Evolutionary conservation across 2,797 vertebrate genomes (phyloP).

Genomic region (Darevskia nairensis): DNA sequence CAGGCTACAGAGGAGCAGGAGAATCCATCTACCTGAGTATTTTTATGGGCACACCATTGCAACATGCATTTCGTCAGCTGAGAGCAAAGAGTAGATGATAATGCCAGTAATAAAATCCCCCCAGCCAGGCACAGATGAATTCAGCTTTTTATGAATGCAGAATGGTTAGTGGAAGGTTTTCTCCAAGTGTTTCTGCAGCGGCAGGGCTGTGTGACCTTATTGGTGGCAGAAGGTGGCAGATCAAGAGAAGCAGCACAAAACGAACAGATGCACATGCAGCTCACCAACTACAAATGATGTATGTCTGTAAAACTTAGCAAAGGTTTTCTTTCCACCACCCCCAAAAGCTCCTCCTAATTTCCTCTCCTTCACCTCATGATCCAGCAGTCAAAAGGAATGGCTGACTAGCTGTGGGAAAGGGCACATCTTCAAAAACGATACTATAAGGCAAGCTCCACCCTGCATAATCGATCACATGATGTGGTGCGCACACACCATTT

Average conservation of each 20-base stretch:
- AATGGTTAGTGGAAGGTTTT: background rate
- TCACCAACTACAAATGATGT: background rate
- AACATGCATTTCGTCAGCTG: constrained; percentile 17
- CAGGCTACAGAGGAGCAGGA: background rate
- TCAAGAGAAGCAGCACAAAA: background rate
- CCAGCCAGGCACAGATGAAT: background rate
- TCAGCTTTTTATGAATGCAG: background rate
- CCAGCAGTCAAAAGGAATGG: no score
- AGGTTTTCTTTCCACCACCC: no score
- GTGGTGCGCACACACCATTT: no score
- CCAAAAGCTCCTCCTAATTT: no score
- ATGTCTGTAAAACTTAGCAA: background rate
- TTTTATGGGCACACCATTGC: background rate
- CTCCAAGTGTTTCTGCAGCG: background rate
- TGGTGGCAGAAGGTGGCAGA: background rate
- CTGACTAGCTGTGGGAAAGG: no score
- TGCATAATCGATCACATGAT: no score
- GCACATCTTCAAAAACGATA: no score
- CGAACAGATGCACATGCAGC: background rate
- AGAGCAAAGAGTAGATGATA: constrained; percentile 36
- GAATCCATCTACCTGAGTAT: background rate
- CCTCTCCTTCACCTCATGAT: no score
- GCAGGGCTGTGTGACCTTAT: no score
- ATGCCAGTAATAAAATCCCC: constrained; percentile 22
- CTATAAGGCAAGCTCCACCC: no score